These are phyloP conservation scores for Cryptotermes secundus DNA, from an alignment of 1,140 invertebrate genomes.

Conservation along the genomic window DNA sequence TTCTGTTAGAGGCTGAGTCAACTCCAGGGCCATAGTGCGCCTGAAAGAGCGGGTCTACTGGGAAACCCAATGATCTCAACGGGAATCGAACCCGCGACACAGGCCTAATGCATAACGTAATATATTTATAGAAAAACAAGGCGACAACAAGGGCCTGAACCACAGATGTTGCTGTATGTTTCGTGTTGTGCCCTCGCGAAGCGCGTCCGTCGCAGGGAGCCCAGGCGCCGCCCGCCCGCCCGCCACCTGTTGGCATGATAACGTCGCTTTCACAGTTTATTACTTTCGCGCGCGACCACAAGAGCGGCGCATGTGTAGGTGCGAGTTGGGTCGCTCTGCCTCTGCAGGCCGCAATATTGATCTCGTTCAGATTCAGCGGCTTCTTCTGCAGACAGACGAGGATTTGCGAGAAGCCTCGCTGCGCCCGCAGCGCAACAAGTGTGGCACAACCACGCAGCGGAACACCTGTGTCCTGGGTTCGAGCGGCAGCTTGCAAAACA, in stretches of 20 bases:
- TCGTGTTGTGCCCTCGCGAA: background rate
- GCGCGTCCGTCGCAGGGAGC: background rate
- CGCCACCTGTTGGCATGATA: background rate
- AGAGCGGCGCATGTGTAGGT: background rate
- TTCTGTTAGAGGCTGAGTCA: too few species aligned
- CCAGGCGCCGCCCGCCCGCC: background rate
- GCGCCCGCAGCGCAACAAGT: background rate
- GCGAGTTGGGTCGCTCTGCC: background rate
- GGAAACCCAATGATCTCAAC: too few species aligned
- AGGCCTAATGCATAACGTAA: too few species aligned
- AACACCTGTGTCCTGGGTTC: too few species aligned
- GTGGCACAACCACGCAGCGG: background rate
- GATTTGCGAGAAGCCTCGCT: background rate
- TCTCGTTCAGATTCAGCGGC: conserved; percentile 13
- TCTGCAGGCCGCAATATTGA: background rate
- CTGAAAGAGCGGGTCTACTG: too few species aligned
- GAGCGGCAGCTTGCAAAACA: too few species aligned
- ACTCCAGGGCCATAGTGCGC: too few species aligned
- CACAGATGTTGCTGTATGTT: too few species aligned
- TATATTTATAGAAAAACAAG: too few species aligned
- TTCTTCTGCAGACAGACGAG: conserved; percentile 9
- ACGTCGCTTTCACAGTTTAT: conserved; percentile 10
- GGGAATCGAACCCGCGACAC: too few species aligned
- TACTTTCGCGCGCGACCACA: background rate
- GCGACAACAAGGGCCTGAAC: too few species aligned